Conservation (phyloP, 1,140 invertebrate genomes). For the Drosophila pseudoobscura region DNA sequence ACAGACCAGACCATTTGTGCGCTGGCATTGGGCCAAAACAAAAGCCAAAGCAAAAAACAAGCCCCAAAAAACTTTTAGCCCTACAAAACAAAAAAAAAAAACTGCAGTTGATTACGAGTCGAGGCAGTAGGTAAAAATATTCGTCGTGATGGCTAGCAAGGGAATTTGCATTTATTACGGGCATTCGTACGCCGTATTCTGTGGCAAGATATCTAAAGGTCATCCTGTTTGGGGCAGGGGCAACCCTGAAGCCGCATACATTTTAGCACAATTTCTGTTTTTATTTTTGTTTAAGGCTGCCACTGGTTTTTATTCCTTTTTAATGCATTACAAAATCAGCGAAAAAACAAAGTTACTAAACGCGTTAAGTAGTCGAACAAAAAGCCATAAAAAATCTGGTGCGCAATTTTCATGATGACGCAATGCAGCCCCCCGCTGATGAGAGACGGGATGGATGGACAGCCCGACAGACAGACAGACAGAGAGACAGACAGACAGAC, state of each 20-base stretch:
- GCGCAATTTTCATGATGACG: constrained; percentile 55
- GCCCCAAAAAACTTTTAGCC: not conserved
- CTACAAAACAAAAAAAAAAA: not conserved
- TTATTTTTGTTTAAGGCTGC: not conserved
- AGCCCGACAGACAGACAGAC: not conserved
- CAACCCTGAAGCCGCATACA: constrained; percentile 12
- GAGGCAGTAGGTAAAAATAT: not conserved
- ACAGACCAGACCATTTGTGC: constrained; percentile 35
- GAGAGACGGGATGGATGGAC: constrained; percentile 17
- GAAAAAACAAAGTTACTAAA: constrained; percentile 31
- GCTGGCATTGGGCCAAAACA: constrained; percentile 42
- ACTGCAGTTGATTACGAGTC: constrained; percentile 7
- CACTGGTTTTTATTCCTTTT: constrained; percentile 18
- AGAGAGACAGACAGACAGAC: constrained; percentile 13
- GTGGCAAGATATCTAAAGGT: constrained; percentile 5
- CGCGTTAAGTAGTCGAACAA: constrained; percentile 49
- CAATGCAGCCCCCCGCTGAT: constrained; percentile 30
- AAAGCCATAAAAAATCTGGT: constrained; percentile 35
- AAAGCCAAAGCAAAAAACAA: not conserved
- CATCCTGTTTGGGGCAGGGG: not conserved
- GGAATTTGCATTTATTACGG: constrained; percentile 15
- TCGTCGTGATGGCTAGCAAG: not conserved
- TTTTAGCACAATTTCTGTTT: not conserved
- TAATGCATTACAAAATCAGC: constrained; percentile 23
- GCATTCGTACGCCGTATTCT: not conserved